phyloP scores from a whole-genome alignment of 2,113 vertebrate species.

The Epinephelus cyanopodus region DNA sequence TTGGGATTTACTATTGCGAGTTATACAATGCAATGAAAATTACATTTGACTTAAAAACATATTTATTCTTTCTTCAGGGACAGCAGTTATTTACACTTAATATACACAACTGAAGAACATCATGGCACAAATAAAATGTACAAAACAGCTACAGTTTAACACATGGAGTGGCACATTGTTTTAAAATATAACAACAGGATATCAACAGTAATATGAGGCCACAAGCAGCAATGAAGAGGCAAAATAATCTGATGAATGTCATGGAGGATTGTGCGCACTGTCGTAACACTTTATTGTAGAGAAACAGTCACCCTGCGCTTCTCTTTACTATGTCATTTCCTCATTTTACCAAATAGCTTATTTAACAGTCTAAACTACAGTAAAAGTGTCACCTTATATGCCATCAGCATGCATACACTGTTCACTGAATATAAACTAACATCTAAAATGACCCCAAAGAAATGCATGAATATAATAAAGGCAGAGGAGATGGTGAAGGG shows the following conservation, averaged over 20 bases:
- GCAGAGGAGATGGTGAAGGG: neutral
- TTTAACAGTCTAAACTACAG: neutral
- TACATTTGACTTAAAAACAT: neutral
- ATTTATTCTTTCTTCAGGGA: slow-evolving; percentile 10
- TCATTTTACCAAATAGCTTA: neutral
- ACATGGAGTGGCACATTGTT: neutral
- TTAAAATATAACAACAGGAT: neutral
- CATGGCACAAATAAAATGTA: slow-evolving; percentile 10
- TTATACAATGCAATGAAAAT: neutral
- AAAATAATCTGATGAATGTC: neutral
- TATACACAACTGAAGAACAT: slow-evolving; percentile 5
- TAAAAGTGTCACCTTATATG: neutral
- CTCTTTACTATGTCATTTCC: neutral
- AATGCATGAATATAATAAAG: neutral
- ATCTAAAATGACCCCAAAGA: neutral
- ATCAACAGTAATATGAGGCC: slow-evolving; percentile 2
- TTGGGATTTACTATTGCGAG: neutral
- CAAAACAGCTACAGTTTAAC: slow-evolving; percentile 4
- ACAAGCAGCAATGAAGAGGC: slow-evolving; percentile 13
- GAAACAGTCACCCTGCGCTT: neutral
- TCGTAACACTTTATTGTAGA: neutral
- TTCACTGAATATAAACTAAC: neutral
- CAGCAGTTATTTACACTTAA: slow-evolving; percentile 20
- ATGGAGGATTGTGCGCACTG: neutral
- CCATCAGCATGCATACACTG: slow-evolving; percentile 31